Conservation (phyloP, 2,888 invertebrate species). For the Gasteruption jaculator region DNA sequence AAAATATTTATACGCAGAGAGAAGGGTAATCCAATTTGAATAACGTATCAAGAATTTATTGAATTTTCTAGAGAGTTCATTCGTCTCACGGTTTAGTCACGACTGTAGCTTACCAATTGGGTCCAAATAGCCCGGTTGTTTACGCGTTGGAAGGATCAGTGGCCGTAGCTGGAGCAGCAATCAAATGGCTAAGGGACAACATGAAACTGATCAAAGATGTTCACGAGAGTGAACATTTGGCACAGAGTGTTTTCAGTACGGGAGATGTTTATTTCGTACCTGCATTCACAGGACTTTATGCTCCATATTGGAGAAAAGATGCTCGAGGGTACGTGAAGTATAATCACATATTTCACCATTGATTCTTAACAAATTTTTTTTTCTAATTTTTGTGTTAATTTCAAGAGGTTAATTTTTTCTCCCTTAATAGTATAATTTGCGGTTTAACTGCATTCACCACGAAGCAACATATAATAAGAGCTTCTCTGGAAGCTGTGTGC, state of each 20-base stretch:
- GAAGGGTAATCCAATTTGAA: no score
- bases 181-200: slow-evolving; percentile 92
- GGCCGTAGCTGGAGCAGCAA: slow-evolving; percentile 87
- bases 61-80: slow-evolving; percentile 63
- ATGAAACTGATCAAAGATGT: slow-evolving; percentile 77
- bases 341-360: background rate
- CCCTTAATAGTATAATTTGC: slow-evolving; percentile 72
- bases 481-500: slow-evolving; percentile 91
- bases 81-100: slow-evolving; percentile 86
- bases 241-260: slow-evolving; percentile 77
- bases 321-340: slow-evolving; percentile 72
- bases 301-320: slow-evolving; percentile 97
- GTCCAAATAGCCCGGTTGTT: slow-evolving; percentile 70
- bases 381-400: slow-evolving; percentile 8
- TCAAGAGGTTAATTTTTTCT: no score
- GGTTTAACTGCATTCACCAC: slow-evolving; percentile 91
- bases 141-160: slow-evolving; percentile 97
- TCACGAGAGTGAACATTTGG: slow-evolving; percentile 64
- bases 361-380: background rate
- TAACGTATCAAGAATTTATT: no score
- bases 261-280: slow-evolving; percentile 98
- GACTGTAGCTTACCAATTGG: slow-evolving; percentile 88
- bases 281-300: slow-evolving; percentile 93
- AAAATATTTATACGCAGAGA: slow-evolving; percentile 10
- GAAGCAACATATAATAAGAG: slow-evolving; percentile 89